Evolutionary conservation across 2,113 vertebrate species (phyloP).

Genomic region (Corythoichthys haematopterus): DNA sequence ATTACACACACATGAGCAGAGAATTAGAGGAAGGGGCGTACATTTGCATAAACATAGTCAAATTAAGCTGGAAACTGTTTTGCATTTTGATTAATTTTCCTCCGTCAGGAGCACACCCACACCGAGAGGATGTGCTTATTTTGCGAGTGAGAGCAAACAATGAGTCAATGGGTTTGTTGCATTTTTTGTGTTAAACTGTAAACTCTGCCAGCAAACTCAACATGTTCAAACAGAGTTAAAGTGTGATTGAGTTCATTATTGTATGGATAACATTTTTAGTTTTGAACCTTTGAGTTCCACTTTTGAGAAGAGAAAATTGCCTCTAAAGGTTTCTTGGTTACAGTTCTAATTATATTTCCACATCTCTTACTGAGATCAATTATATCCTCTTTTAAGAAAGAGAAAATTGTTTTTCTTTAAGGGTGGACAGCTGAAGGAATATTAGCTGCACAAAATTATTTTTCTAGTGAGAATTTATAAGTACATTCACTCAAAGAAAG

Average conservation of each 20-base stretch:
- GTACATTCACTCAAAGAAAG: neutral
- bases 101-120: slow-evolving; percentile 26
- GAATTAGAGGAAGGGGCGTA: neutral
- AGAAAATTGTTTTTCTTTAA: neutral
- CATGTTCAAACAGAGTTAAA: neutral
- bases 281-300: neutral
- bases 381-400: neutral
- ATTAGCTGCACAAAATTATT: neutral
- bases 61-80: slow-evolving; percentile 65
- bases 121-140: slow-evolving; percentile 20
- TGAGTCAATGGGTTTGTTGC: neutral
- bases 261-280: neutral
- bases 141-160: slow-evolving; percentile 6
- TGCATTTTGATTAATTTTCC: slow-evolving; percentile 69
- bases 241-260: neutral
- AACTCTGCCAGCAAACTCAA: neutral
- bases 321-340: neutral
- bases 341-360: neutral
- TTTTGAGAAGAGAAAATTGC: neutral
- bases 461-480: neutral
- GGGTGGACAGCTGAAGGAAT: neutral
- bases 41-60: slow-evolving; percentile 69
- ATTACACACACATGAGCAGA: slow-evolving; percentile 3
- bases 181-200: neutral
- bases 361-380: neutral